Base-by-base conservation (phyloP, 1,140 invertebrate genomes). In the Cyphomyrmex costatus region DNA sequence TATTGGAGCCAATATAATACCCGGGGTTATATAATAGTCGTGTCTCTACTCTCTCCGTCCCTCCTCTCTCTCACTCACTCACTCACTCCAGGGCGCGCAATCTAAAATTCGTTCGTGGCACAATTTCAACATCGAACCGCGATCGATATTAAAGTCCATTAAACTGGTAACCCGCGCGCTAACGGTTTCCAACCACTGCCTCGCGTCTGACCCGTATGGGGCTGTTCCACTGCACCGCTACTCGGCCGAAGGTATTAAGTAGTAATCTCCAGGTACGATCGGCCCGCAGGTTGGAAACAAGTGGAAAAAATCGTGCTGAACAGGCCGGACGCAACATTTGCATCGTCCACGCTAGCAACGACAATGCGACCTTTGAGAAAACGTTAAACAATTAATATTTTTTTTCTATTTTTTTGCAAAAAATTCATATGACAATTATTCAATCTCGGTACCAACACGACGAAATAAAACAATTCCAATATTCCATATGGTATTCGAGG, bases 231-330 rank as follows among this genome's bases (percentile, higher is more conserved):
- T 92, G 87, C 89, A 68, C 66, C 49, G 76, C 83, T 84, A 83
- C 85, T 80, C 79, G 61, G 87, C 79, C 87, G 86, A 42, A 70
- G 86, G 88, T 92, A 93, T 93, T 93, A 93, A 92, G 92, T 92
- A 92, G 92, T 94, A 94, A 93, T 93, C 93, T 93, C 87, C 88
- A 78, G 87, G 88, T 88, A 90, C 79, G 89, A 93, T 93, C 92
- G 89, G 91, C 70, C 87, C 87, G 65, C 79, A 84, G 80, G 71
- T 70, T 86, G 89, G 90, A 93, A 93, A 74, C 89, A 82, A 90
- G 89, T 92, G 86, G 92, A 92, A 92, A 93, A 86, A 89, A 84
- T 77, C 33, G 24, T 68, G 21, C n/a, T 56, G 49, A 21, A 42
- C 24, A 27, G 42, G 7, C 61, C n/a, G 61, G 16, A 36, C 24